Base-by-base conservation (phyloP, 2,888 invertebrate species). In the Iphiclides podalirius region DNA sequence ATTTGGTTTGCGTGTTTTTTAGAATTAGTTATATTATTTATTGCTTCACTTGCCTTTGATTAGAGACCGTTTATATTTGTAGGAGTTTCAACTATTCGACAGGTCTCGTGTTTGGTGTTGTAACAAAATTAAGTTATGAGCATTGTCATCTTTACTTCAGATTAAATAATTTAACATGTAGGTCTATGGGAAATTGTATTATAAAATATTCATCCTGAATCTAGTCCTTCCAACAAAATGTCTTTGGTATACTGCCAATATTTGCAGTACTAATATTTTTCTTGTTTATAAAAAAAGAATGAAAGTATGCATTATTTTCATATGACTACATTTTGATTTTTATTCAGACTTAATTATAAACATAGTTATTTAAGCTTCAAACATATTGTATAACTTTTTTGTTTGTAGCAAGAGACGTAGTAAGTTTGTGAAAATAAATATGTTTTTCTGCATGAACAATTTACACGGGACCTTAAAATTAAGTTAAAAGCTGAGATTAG, bases 21-120 rank as follows among this genome's bases (percentile, higher is more conserved):
- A 46, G 43, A 17, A 47, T 53, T 49, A 37, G 36, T 26, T 38
- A 35, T n/a, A n/a, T 54, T 57, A 61, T 63, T 67, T 64, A 63
- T 66, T 66, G 59, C 64, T 61, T 52, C 46, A 60, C 64, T 64
- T 64, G 62, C 61, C 64, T 52, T 49, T 51, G n/a, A 48, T 45
- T 46, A 40, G 12, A 12, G 37, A 47, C 35, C 47, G 16, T 17
- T 46, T 36, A 34, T 39, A 11, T 4, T 28, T 38, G 12, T 34
- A 15, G 44, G 4, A n/a, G 45, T 36, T 15, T 42, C 23, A 39
- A 51, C 6, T 41, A 31, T 17, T 12, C 1, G n/a, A 4, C 7
- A 47, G 39, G 15, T 39, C 34, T 33, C 33, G 34, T 34, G 17
- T 16, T n/a, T 39, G 20, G 4, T 4, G 20, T 20, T 6, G 3